Base-by-base conservation (phyloP, 2,797 vertebrate genomes). In the Sebastes kiyomatsui region DNA sequence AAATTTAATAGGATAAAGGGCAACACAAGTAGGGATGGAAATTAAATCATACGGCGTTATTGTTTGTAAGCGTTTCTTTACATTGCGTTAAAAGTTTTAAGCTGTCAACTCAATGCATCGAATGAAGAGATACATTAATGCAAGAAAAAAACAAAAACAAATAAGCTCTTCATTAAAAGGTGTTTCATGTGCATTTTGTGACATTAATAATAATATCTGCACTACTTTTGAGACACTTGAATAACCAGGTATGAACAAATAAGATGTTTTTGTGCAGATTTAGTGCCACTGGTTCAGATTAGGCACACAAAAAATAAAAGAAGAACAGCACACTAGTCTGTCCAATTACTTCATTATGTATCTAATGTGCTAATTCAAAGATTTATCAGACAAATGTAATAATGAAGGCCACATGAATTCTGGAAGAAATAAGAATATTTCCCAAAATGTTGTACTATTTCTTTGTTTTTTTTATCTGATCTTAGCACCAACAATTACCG, bases 21-120 rank as follows among this genome's bases (percentile, higher is more conserved):
- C 30, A 79, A 77, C 33, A 69, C 6, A 52, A 32, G 32, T 11
- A 30, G 0, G 16, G 23, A 59, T 75, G 23, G 55, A 80, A 59
- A 56, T 14, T 3, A 67, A 66, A 55, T 65, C 55, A 38, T 14
- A 22, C 33, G 11, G 13, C 6, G 28, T 28, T 52, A 20, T 13
- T 22, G 33, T 81, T 67, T 4, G 46, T 6, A 72, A 72, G 54
- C 4, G 2, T 27, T 75, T 77, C n/a, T 69, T 68, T 42, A 28
- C 4, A 35, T 32, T 67, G 49, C 27, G 66, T 81, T 11, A 62
- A 70, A 67, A 67, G 27, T 69, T 78, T 77, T 5, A 73, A 66
- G 7, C 25, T 22, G 46, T 66, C 10, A 73, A 67, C 28, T 64
- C 49, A 72, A 72, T 54, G 3, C 8, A 56, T 80, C 32, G 35